Evolutionary conservation across 1,140 invertebrate species (phyloP).

Genomic region (Drosophila persimilis): DNA sequence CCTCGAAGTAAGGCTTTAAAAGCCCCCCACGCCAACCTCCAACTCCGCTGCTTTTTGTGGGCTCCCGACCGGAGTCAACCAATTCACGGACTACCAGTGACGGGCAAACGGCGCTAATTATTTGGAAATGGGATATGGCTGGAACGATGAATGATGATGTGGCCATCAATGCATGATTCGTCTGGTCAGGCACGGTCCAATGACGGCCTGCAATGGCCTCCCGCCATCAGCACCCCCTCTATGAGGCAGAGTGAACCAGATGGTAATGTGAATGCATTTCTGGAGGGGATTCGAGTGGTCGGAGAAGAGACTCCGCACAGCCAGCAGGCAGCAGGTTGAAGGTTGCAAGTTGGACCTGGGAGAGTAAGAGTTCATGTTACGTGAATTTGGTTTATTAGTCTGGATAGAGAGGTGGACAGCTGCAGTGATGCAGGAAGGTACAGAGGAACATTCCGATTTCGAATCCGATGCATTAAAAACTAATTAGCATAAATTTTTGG

Average conservation of each 20-base stretch:
- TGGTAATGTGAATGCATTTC: constrained; percentile 9
- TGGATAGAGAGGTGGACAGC: background rate
- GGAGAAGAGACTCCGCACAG: too few species aligned
- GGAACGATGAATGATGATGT: constrained; percentile 23
- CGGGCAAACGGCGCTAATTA: constrained; percentile 33
- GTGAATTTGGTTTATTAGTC: constrained; percentile 13
- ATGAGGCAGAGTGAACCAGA: background rate
- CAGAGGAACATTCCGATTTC: background rate
- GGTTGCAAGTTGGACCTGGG: background rate
- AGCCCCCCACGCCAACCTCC: too few species aligned
- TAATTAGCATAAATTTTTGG: constrained; percentile 53
- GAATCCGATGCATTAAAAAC: constrained; percentile 52
- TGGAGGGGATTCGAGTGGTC: background rate
- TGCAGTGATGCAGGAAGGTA: too few species aligned
- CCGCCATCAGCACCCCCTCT: too few species aligned
- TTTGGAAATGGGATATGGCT: constrained; percentile 37
- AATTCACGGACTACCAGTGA: constrained; percentile 5
- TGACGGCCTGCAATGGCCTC: too few species aligned
- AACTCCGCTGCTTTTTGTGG: too few species aligned
- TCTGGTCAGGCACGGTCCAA: too few species aligned
- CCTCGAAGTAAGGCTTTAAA: too few species aligned
- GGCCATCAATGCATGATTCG: background rate
- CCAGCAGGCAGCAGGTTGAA: too few species aligned
- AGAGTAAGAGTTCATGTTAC: constrained; percentile 3
- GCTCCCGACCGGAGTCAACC: background rate